Percentiles rank a stretch among this genome's conserved stretches.
These are phyloP conservation scores for Thalassaphorura encarpata DNA, from an alignment of 1,140 invertebrate genomes.

Conservation along the genomic window DNA sequence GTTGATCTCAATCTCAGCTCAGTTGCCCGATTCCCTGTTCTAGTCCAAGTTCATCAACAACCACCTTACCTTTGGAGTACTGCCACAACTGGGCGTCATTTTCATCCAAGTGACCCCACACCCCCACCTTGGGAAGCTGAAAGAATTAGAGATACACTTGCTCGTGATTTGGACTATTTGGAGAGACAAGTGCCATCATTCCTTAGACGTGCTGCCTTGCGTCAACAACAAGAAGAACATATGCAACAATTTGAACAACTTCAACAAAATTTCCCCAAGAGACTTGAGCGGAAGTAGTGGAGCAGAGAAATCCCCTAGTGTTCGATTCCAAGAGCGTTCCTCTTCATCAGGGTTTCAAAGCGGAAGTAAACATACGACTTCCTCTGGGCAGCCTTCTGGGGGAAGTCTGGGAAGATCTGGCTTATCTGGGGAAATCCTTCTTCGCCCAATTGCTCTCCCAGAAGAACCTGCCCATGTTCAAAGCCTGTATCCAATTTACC, in stretches of 20 bases:
- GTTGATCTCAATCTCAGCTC: conserved; percentile 27
- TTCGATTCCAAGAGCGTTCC: conserved; percentile 23
- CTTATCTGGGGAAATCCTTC: conserved; percentile 28
- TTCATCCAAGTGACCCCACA: conserved; percentile 31
- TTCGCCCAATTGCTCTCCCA: conserved; percentile 29
- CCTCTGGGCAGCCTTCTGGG: conserved; percentile 20
- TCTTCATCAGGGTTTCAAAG: conserved; percentile 32
- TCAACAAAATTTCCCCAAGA: neutral
- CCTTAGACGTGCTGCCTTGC: conserved; percentile 12
- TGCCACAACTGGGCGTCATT: conserved; percentile 32
- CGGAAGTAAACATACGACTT: conserved; percentile 29
- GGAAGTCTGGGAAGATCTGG: conserved; percentile 10
- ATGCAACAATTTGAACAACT: neutral
- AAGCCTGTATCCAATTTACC: conserved; percentile 8
- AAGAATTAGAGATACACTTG: conserved; percentile 30
- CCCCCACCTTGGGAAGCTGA: conserved; percentile 32
- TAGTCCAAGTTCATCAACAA: conserved; percentile 35
- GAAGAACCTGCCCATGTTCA: conserved; percentile 18
- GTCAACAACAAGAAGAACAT: conserved; percentile 3
- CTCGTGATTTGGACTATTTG: conserved; percentile 32
- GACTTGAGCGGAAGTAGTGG: neutral
- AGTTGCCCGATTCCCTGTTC: conserved; percentile 29
- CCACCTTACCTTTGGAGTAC: conserved; percentile 30
- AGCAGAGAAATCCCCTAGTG: neutral
- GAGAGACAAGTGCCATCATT: conserved; percentile 32